Percentiles rank a stretch among this genome's conserved stretches.
phyloP scores from a whole-genome alignment of 2,113 vertebrate species.

The Amblyornis subalaris region DNA sequence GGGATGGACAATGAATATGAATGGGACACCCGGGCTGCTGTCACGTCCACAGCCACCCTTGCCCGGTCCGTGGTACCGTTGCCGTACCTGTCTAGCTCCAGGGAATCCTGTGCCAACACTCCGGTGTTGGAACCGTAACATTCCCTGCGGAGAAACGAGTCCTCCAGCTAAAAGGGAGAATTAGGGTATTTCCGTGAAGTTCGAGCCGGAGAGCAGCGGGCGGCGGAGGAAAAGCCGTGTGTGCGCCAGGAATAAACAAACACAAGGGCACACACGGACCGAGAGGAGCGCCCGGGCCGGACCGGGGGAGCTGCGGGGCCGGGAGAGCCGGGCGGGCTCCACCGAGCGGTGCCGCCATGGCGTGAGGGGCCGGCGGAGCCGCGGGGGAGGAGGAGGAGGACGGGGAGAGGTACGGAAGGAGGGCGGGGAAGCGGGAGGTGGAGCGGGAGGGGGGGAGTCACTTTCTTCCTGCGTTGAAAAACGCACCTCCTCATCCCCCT shows the following conservation, averaged over 20 bases:
- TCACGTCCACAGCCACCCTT: neutral
- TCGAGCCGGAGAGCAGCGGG: neutral
- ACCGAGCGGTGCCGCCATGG: neutral
- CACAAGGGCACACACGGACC: rapidly evolving
- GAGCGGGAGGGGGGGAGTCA: neutral
- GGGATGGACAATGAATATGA: rapidly evolving
- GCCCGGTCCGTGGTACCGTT: neutral
- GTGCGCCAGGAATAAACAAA: neutral
- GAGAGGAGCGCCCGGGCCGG: neutral
- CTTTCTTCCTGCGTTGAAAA: neutral
- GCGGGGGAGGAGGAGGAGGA: neutral
- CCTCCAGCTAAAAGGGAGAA: neutral
- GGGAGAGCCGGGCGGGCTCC: neutral
- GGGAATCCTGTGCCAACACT: neutral
- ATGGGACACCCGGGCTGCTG: neutral
- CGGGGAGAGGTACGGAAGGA: conserved; percentile 19
- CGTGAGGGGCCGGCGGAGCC: neutral
- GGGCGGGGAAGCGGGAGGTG: conserved; percentile 9
- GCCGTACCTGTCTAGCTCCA: rapidly evolving
- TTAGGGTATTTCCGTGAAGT: neutral
- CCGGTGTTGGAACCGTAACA: rapidly evolving
- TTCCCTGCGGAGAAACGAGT: neutral
- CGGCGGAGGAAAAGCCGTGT: neutral
- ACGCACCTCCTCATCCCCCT: neutral
- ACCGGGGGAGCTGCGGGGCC: neutral